Conservation (phyloP, 2,888 invertebrate genomes). For the Synanthedon vespiformis region DNA sequence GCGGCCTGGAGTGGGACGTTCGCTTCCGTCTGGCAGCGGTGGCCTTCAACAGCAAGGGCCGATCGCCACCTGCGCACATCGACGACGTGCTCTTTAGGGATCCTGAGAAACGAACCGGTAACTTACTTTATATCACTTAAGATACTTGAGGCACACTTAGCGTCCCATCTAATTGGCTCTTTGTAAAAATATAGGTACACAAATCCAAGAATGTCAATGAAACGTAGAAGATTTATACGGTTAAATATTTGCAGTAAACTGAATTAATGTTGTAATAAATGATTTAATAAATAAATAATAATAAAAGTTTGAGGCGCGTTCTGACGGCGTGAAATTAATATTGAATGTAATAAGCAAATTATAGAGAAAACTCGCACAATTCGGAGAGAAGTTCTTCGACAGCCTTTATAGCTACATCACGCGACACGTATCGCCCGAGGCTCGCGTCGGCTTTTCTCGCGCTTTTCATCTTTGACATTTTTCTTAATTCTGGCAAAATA, state of each 20-base stretch:
- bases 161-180: too few relatives aligned
- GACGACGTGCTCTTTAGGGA: conserved; percentile 84
- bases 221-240: too few relatives aligned
- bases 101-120: conserved; percentile 82
- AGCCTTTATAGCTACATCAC: background rate
- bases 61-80: conserved; percentile 77
- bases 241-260: too few relatives aligned
- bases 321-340: background rate
- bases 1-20: conserved; percentile 83
- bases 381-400: background rate
- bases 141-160: too few relatives aligned
- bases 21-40: conserved; percentile 82
- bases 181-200: too few relatives aligned
- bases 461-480: too few relatives aligned
- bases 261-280: too few relatives aligned
- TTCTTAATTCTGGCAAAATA: too few relatives aligned
- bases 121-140: conserved; percentile 5
- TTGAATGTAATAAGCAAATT: background rate
- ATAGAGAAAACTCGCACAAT: background rate
- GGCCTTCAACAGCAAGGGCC: conserved; percentile 85
- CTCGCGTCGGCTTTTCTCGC: too few relatives aligned
- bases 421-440: too few relatives aligned
- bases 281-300: background rate
- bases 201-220: too few relatives aligned
- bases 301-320: background rate